Conservation (phyloP, 2,888 invertebrate genomes). For the Alentia gelatinosa region DNA sequence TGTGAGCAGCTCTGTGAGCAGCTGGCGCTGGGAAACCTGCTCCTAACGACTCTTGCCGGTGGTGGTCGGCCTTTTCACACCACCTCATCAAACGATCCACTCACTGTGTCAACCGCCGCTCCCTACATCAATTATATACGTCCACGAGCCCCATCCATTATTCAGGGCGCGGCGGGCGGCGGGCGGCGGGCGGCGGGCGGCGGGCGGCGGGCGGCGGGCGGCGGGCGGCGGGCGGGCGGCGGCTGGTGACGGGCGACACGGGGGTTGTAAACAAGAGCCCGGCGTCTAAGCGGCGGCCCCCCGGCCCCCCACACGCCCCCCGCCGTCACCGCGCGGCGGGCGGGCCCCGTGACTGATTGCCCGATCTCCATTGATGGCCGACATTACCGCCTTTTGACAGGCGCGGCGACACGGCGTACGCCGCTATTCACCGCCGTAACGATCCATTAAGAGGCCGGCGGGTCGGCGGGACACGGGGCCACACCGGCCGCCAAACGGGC, state of each 20-base stretch:
- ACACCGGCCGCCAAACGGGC: too few species aligned
- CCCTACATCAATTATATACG: constrained; percentile 38
- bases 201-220: neutral
- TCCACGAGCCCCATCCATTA: neutral
- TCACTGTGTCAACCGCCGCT: constrained; percentile 32
- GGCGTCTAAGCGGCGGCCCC: neutral
- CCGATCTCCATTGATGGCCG: constrained; percentile 23
- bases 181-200: neutral
- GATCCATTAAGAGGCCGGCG: neutral
- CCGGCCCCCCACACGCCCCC: neutral
- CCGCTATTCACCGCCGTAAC: neutral
- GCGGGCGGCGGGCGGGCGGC: neutral
- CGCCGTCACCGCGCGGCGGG: neutral
- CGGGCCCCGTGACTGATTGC: constrained; percentile 25
- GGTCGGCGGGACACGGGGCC: too few species aligned
- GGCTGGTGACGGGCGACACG: neutral
- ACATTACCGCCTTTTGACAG: constrained; percentile 43
- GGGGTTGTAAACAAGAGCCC: neutral
- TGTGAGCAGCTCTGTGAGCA: too few species aligned
- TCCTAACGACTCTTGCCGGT: constrained; percentile 17
- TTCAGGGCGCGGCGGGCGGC: neutral
- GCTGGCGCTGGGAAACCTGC: too few species aligned
- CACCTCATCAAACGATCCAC: constrained; percentile 47
- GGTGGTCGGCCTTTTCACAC: constrained; percentile 16
- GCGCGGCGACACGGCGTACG: constrained; percentile 5